These are phyloP conservation scores for Muscidifurax raptorellus DNA, from an alignment of 1,140 invertebrate species.

Conservation along the genomic window DNA sequence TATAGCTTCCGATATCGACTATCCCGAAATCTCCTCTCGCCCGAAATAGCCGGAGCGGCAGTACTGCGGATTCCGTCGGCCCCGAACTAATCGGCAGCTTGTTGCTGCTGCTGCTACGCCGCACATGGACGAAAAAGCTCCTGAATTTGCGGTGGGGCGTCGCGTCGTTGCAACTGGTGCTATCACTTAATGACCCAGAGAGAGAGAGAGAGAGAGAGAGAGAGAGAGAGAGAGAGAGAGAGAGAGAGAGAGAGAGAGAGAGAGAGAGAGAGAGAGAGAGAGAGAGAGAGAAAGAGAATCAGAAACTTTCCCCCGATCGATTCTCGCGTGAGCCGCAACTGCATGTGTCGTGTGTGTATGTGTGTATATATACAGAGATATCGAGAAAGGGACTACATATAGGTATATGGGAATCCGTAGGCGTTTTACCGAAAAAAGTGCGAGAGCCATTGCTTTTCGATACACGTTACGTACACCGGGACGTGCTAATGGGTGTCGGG, in stretches of 20 bases:
- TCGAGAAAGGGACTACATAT: not conserved
- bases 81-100: conserved; percentile 38
- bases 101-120: conserved; percentile 3
- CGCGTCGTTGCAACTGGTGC: not conserved
- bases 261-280: conserved; percentile 33
- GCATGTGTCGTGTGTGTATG: not conserved
- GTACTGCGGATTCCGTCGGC: not conserved
- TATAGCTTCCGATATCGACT: not conserved
- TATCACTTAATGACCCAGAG: conserved; percentile 40
- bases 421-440: not conserved
- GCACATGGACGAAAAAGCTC: not conserved
- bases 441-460: conserved; percentile 3
- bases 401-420: not conserved
- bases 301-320: conserved; percentile 32
- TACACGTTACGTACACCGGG: not conserved
- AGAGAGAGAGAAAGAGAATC: conserved; percentile 30
- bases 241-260: conserved; percentile 35
- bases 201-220: conserved; percentile 1
- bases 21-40: not conserved
- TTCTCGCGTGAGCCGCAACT: not conserved
- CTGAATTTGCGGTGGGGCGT: not conserved
- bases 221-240: conserved; percentile 32
- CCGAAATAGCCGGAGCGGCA: not conserved
- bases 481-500: conserved; percentile 1
- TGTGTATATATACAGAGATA: not conserved